Evolutionary conservation across 1,140 invertebrate species (phyloP), one percentile per base, ranked within the genome.

Genomic region (Zaprionus nigranus): DNA sequence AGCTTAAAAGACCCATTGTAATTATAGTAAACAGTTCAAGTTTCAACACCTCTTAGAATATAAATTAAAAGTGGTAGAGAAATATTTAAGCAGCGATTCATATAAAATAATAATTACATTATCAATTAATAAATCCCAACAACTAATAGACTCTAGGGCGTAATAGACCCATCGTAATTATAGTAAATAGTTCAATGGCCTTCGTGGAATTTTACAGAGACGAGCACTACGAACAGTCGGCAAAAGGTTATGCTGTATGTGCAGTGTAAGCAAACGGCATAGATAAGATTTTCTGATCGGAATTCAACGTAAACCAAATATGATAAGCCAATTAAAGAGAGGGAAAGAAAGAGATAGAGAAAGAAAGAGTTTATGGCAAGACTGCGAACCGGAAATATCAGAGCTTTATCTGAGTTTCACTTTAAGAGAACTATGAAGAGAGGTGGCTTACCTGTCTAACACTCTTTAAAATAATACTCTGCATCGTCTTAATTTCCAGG

Each of bases 401-500:
- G 3, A 51, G 3, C 11, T 24, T 12, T 51, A 51, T 51, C 46
- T 51, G 4, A 5, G 20, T 24, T 51, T 24, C 20, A 5, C 22
- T 51, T 51, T 12, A 51, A 51, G 46, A 51, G 46, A 5, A 51
- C 3, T 4, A 7, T 13, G 9, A 22, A 51, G 46, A 49, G n/a
- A 11, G 1, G 15, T 15, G 15, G 15, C 5, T 40, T n/a, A 40
- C 5, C 2, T n/a, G 15, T 40, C 5, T n/a, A 40, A 11, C 30
- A 34, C 30, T 34, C 30, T 30, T 30, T 3, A 34, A 34, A 34
- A 34, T 34, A 34, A 34, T 11, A 34, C 30, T 2, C 9, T 34
- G 30, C 30, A 12, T 26, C 1, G 11, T 7, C 15, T 13, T 65
- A 6, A 40, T 43, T 46, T n/a, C 30, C 92, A 97, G 96, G 96